These are phyloP conservation scores for Dolomedes plantarius DNA, from an alignment of 2,888 invertebrate genomes.

Conservation along the genomic window DNA sequence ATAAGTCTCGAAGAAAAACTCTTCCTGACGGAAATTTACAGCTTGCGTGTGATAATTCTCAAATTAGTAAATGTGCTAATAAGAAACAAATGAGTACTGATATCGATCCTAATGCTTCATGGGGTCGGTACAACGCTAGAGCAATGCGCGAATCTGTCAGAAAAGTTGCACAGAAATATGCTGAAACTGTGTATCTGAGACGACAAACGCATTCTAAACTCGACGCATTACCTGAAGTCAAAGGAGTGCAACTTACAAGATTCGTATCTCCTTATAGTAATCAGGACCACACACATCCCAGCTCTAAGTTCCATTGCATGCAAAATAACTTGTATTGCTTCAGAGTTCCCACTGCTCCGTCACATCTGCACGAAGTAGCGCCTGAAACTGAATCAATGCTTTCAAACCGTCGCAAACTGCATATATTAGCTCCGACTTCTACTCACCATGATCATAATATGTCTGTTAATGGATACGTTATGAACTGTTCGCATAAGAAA, in stretches of 20 bases:
- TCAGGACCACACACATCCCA: slow-evolving; percentile 8
- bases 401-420: slow-evolving; percentile 7
- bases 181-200: slow-evolving; percentile 42
- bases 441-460: slow-evolving; percentile 20
- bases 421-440: slow-evolving; percentile 20
- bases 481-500: background rate
- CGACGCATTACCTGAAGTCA: slow-evolving; percentile 36
- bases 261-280: slow-evolving; percentile 26
- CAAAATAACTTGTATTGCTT: slow-evolving; percentile 26
- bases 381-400: slow-evolving; percentile 1
- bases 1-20: slow-evolving; percentile 41
- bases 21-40: slow-evolving; percentile 42
- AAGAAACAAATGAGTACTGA: slow-evolving; percentile 31
- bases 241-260: slow-evolving; percentile 23
- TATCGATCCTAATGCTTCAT: slow-evolving; percentile 68
- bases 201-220: slow-evolving; percentile 32
- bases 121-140: slow-evolving; percentile 65
- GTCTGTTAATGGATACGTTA: background rate
- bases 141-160: slow-evolving; percentile 65
- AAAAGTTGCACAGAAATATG: slow-evolving; percentile 64
- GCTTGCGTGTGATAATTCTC: background rate
- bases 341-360: slow-evolving; percentile 22
- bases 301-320: background rate
- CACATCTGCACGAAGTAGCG: slow-evolving; percentile 40
- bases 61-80: background rate